A percentile compares a stretch with the other conserved stretches of the same genome.
Evolutionary conservation across 2,888 invertebrate genomes (phyloP).

Genomic region (Synergus itoensis): DNA sequence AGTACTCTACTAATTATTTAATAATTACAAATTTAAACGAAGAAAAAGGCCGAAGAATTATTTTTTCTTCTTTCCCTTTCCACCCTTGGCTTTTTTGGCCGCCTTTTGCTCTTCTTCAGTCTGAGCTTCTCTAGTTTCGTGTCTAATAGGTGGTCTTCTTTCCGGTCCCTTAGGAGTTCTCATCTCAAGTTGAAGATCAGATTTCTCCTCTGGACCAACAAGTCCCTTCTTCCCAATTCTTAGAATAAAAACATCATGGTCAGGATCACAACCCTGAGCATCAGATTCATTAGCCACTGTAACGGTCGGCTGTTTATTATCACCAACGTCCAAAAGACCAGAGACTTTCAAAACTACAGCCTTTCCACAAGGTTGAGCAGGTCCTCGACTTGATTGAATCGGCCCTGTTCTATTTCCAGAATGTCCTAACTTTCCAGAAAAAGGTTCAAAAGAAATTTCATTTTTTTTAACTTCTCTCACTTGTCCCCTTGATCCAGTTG

Average conservation of each 20-base stretch:
- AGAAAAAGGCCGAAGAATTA: background rate
- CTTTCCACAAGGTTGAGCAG: conserved; percentile 62
- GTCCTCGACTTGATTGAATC: conserved; percentile 66
- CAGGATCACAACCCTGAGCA: conserved; percentile 79
- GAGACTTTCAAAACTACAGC: conserved; percentile 74
- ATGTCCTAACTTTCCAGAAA: background rate
- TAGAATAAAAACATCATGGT: conserved; percentile 86
- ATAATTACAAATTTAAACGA: background rate
- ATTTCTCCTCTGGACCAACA: conserved; percentile 85
- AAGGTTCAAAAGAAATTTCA: background rate
- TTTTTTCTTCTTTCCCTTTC: conserved; percentile 44
- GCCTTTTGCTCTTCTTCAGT: conserved; percentile 76
- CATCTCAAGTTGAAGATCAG: conserved; percentile 85
- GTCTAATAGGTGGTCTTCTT: conserved; percentile 80
- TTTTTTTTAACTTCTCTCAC: background rate
- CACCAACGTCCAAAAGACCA: conserved; percentile 64
- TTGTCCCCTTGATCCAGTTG: background rate
- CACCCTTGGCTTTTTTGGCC: conserved; percentile 30
- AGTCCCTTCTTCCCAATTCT: conserved; percentile 87
- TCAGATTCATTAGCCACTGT: conserved; percentile 65
- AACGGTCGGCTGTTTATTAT: conserved; percentile 62
- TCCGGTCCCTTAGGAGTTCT: conserved; percentile 86
- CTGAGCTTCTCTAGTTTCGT: conserved; percentile 84
- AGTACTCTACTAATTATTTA: no score
- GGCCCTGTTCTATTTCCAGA: conserved; percentile 42